Percentiles rank a stretch among this genome's conserved stretches.
phyloP scores from a whole-genome alignment of 2,113 vertebrate genomes.

The Zootoca vivipara region DNA sequence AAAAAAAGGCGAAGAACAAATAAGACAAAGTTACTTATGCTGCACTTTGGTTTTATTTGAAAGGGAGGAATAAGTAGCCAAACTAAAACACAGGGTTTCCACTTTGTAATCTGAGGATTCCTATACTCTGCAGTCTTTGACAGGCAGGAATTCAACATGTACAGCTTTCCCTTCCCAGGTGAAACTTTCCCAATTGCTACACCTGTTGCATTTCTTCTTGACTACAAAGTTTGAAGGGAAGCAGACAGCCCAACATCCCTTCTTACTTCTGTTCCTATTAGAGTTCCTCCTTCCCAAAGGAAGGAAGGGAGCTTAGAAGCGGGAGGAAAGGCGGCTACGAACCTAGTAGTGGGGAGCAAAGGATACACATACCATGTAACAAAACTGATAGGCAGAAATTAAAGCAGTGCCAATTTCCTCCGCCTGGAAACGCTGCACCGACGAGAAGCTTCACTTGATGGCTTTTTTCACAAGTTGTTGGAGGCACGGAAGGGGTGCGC shows the following conservation, averaged over 20 bases:
- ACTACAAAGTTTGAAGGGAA: too few species aligned
- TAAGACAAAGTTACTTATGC: too few species aligned
- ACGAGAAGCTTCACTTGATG: background rate
- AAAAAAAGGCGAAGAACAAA: too few species aligned
- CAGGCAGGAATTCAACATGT: background rate
- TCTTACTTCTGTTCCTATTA: background rate
- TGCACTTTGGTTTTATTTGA: background rate
- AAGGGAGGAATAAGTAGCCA: too few species aligned
- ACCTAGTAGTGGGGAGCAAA: background rate
- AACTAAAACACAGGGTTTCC: background rate
- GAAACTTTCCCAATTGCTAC: background rate
- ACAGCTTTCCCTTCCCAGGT: background rate
- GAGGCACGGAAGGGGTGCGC: background rate
- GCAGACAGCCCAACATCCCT: background rate
- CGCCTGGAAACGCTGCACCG: fast-evolving
- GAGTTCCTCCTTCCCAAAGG: background rate
- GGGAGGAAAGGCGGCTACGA: background rate
- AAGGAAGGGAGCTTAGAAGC: background rate
- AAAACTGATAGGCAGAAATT: background rate
- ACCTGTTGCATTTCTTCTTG: background rate
- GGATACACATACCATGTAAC: background rate
- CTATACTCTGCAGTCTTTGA: background rate
- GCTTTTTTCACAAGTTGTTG: background rate
- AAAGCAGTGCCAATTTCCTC: too few species aligned
- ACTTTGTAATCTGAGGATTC: background rate